Conservation (phyloP, 2,888 invertebrate genomes). For the Scelioninae gen. 2 region DNA sequence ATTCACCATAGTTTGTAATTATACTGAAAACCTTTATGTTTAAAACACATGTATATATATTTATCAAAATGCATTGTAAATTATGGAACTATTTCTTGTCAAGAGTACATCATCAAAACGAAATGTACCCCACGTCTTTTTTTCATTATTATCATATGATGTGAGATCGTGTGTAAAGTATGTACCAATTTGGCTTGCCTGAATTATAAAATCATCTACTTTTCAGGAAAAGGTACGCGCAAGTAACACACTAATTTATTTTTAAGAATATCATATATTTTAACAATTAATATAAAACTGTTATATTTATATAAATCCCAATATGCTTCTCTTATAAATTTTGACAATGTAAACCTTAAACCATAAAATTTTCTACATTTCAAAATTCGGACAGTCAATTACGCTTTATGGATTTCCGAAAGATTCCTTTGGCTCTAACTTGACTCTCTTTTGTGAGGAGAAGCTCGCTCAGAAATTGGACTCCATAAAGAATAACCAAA, state of each 20-base stretch:
- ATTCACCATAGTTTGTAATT: no score
- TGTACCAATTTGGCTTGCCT: no score
- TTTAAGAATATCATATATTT: constrained; percentile 24
- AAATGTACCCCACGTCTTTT: no score
- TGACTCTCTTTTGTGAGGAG: background rate
- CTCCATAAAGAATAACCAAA: constrained; percentile 37
- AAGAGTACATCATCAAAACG: no score
- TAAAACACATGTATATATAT: no score
- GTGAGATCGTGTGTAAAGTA: no score
- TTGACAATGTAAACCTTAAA: constrained; percentile 35
- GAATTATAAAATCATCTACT: no score
- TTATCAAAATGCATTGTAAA: no score
- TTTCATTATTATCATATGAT: no score
- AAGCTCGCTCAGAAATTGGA: background rate
- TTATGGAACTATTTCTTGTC: no score
- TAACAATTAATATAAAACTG: constrained; percentile 39
- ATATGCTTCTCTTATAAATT: constrained; percentile 41
- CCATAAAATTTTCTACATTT: constrained; percentile 25
- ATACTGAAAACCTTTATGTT: no score
- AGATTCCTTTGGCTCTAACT: background rate
- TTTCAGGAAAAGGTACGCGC: background rate
- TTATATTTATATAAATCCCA: constrained; percentile 42
- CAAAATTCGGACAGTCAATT: constrained; percentile 32
- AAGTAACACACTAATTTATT: background rate
- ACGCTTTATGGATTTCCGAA: constrained; percentile 21